Percentiles rank a stretch among this genome's conserved stretches.
Conservation (phyloP, 2,113 vertebrate genomes). For the Tachysurus vachellii region DNA sequence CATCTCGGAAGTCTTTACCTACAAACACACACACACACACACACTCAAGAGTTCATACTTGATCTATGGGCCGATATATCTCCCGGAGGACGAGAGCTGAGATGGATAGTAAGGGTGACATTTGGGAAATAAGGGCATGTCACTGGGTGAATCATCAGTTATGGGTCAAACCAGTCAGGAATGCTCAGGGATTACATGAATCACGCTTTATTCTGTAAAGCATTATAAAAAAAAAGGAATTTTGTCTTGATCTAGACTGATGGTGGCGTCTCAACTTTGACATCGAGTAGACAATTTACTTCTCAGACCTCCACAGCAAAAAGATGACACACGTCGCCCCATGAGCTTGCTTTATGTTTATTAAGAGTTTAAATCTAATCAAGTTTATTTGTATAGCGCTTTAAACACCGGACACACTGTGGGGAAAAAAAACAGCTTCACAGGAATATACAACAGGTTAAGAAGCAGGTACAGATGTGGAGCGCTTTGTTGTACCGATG, state of each 20-base stretch:
- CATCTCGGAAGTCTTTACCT: constrained; percentile 82
- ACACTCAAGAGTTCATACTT: constrained; percentile 11
- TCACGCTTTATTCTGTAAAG: constrained; percentile 54
- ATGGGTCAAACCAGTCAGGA: constrained; percentile 73
- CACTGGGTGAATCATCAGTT: constrained; percentile 71
- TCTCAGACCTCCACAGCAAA: neutral
- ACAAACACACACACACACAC: constrained; percentile 44
- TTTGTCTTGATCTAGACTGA: constrained; percentile 9
- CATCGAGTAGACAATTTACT: neutral
- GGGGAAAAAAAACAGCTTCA: too few relatives aligned
- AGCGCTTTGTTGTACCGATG: constrained; percentile 80
- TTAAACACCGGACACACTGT: too few relatives aligned
- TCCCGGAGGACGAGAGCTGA: constrained; percentile 42
- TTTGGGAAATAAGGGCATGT: constrained; percentile 76
- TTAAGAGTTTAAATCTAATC: too few relatives aligned
- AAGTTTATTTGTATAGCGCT: too few relatives aligned
- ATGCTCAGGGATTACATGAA: constrained; percentile 64
- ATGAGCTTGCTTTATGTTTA: neutral
- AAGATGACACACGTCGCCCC: too few relatives aligned
- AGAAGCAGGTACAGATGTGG: neutral
- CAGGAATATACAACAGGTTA: neutral
- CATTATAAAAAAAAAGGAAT: neutral
- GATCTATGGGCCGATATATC: constrained; percentile 40
- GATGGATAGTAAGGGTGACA: constrained; percentile 74
- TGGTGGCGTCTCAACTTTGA: neutral